Conservation (phyloP, 2,113 vertebrate genomes). For the Stercorarius parasiticus region DNA sequence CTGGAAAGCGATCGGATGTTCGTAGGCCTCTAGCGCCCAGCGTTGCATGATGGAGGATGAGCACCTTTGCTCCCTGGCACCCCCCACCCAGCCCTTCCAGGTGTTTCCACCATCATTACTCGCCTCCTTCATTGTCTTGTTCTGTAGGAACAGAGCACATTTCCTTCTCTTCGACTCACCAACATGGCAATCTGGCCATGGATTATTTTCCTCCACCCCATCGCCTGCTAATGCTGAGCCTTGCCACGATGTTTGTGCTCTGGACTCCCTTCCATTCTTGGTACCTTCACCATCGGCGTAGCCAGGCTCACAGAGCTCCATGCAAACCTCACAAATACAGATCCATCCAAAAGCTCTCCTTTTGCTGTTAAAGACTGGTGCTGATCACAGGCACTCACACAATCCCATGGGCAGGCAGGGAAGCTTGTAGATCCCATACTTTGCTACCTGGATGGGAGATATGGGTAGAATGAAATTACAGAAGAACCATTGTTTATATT, state of each 20-base stretch:
- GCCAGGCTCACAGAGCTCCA: background rate
- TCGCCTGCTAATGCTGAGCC: background rate
- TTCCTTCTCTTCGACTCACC: background rate
- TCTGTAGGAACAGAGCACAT: background rate
- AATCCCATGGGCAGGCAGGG: fast-evolving
- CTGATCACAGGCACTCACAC: background rate
- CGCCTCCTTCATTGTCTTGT: background rate
- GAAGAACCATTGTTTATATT: background rate
- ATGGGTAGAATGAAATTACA: background rate
- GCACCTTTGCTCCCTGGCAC: background rate
- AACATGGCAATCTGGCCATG: fast-evolving
- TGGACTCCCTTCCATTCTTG: background rate
- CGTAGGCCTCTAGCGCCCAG: background rate
- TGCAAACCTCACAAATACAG: background rate
- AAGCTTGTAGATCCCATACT: background rate
- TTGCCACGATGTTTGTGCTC: fast-evolving
- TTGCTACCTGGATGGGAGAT: background rate
- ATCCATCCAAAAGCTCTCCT: background rate
- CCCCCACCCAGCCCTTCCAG: background rate
- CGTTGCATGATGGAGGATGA: background rate
- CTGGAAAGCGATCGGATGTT: background rate
- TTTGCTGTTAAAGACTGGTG: background rate
- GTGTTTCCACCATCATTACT: background rate
- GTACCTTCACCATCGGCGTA: background rate
- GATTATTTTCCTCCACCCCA: background rate